These are phyloP conservation scores for Celastrina argiolus DNA, from an alignment of 2,888 invertebrate genomes.

Conservation along the genomic window DNA sequence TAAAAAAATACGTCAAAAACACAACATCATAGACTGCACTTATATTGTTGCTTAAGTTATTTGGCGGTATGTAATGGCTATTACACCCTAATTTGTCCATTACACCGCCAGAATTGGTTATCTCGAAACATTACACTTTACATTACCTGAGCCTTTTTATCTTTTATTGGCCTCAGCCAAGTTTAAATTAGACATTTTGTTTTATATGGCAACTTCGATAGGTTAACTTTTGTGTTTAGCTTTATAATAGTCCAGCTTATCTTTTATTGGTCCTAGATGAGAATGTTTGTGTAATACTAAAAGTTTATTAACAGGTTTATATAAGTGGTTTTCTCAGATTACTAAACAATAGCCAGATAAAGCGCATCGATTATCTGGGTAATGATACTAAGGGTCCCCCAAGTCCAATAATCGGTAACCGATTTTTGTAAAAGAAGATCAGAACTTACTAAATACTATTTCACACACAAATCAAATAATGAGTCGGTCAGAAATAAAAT, in stretches of 20 bases:
- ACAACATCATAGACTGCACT: background rate
- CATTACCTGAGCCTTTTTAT: slow-evolving; percentile 4
- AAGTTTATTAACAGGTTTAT: too few relatives aligned
- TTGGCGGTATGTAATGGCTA: background rate
- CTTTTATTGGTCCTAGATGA: background rate
- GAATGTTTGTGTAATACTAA: too few relatives aligned
- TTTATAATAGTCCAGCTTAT: background rate
- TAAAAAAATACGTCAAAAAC: background rate
- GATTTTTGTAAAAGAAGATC: too few relatives aligned
- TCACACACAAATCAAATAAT: too few relatives aligned
- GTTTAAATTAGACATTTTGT: slow-evolving; percentile 6
- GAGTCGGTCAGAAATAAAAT: too few relatives aligned
- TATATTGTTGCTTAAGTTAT: background rate
- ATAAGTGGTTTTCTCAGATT: too few relatives aligned
- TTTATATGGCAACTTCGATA: slow-evolving; percentile 11
- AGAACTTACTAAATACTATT: too few relatives aligned
- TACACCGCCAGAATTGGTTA: background rate
- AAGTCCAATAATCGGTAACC: too few relatives aligned
- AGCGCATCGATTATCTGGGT: too few relatives aligned
- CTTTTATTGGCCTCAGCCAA: slow-evolving; percentile 9
- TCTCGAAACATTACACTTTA: background rate
- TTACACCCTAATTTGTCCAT: background rate
- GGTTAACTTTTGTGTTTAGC: background rate
- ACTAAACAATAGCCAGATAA: too few relatives aligned
- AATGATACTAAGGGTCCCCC: too few relatives aligned